Evolutionary conservation across 1,140 invertebrate species (phyloP).

Genomic region (Chrysomallon squamiferum): DNA sequence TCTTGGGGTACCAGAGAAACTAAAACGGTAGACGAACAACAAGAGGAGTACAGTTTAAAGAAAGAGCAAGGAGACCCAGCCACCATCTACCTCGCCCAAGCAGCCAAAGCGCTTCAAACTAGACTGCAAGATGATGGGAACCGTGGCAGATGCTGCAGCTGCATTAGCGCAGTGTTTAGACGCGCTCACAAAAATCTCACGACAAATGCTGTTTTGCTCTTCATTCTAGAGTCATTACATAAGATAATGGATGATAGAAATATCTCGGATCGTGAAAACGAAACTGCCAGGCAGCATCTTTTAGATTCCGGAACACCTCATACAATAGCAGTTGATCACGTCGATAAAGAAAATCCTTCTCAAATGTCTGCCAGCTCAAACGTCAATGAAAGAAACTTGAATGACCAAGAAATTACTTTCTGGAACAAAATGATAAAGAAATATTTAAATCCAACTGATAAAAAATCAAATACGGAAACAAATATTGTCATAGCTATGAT

Average conservation of each 20-base stretch:
- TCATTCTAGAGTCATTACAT: slow-evolving; percentile 16
- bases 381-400: slow-evolving; percentile 5
- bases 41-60: slow-evolving; percentile 9
- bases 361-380: slow-evolving; percentile 5
- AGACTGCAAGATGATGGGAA: slow-evolving; percentile 10
- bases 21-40: slow-evolving; percentile 10
- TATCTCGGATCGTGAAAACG: background rate
- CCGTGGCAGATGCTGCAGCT: slow-evolving; percentile 3
- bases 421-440: slow-evolving; percentile 37
- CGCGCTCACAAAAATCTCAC: slow-evolving; percentile 9
- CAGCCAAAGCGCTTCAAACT: background rate
- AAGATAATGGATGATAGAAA: background rate
- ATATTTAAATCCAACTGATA: slow-evolving; percentile 37
- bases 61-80: slow-evolving; percentile 20
- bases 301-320: background rate
- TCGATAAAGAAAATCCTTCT: slow-evolving; percentile 4
- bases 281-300: background rate
- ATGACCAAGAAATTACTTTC: slow-evolving; percentile 26
- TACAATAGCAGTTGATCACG: slow-evolving; percentile 9
- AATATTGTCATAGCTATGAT: slow-evolving; percentile 58
- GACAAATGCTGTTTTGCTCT: slow-evolving; percentile 13
- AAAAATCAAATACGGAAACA: slow-evolving; percentile 16
- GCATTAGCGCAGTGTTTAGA: slow-evolving; percentile 12
- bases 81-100: slow-evolving; percentile 39
- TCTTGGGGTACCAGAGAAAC: slow-evolving; percentile 50